Base-by-base conservation (phyloP, 2,797 vertebrate species). In the Bryconaethiops microstoma region DNA sequence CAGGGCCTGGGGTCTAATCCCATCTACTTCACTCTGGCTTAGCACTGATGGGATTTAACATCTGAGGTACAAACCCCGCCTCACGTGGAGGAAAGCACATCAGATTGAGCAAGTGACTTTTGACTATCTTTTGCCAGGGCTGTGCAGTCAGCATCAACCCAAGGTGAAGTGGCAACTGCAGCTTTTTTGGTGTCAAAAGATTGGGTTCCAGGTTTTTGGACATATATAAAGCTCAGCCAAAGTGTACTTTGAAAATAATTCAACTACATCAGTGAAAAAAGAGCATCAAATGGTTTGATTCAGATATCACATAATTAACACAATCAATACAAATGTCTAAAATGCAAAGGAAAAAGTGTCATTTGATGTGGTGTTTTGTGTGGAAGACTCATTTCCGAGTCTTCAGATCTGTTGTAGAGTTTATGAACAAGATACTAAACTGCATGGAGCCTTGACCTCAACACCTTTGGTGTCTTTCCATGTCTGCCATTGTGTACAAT, bases 1-100 rank as follows among this genome's bases (percentile, higher is more conserved):
- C 48, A 80, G 72, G 62, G 55, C 55, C 50, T 62, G 60, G 48
- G 67, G 35, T 83, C 72, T 76, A 83, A 76, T 81, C 76, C 76
- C 67, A 67, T 52, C 76, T 76, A 59, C 69, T 14, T 78, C 67
- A 64, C 64, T 55, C n/a, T 70, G 67, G 45, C 77, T 81, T 85
- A 85, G 50, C 52, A 9, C 75, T 71, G 67, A 76, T 59, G 35
- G 23, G 19, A 69, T 76, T 79, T 52, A 82, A 70, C 60, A 74
- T 81, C 68, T 12, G 21, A 83, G 72, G 77, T 72, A 79, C 72
- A 78, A 74, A 55, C 40, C 68, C 39, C 62, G 14, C 42, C 39
- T 82, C 74, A 57, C 40, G 25, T 42, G 60, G 21, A 64, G 60
- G 68, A 73, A 48, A 13, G 74, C 23, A 10, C 23, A 82, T 77